Percentiles rank a stretch among this genome's conserved stretches.
Evolutionary conservation across 2,113 vertebrate genomes (phyloP).

Genomic region (Dissostichus mawsoni): DNA sequence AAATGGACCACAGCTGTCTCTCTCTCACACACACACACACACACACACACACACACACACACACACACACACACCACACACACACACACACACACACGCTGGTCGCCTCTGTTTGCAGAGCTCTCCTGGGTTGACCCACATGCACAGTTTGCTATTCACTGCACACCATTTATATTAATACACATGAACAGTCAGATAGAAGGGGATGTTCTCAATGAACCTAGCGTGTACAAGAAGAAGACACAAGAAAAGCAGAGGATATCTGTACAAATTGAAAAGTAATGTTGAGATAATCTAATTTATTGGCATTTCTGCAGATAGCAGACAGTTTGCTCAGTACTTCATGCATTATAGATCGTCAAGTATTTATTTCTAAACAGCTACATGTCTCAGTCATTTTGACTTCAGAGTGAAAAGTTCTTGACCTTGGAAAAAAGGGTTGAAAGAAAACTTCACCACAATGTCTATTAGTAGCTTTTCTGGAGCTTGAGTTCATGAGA

Average conservation of each 20-base stretch:
- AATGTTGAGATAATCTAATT: not conserved
- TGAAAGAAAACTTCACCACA: not conserved
- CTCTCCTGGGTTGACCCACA: slow-evolving; percentile 26
- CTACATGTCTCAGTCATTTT: no score
- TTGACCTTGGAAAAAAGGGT: not conserved
- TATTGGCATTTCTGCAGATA: not conserved
- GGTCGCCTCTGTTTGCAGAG: slow-evolving; percentile 40
- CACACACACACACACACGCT: slow-evolving; percentile 10
- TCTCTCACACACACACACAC: slow-evolving; percentile 7
- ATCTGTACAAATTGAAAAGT: not conserved
- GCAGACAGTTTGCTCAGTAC: not conserved
- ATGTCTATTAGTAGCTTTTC: not conserved
- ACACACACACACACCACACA: slow-evolving; percentile 5
- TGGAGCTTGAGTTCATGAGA: not conserved
- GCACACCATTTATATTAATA: slow-evolving; percentile 1
- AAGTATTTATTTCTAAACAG: not conserved
- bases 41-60: not conserved
- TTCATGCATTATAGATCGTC: not conserved
- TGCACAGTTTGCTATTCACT: no score
- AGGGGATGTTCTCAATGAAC: not conserved
- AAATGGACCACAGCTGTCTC: slow-evolving; percentile 35
- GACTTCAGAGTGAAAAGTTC: not conserved
- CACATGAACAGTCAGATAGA: not conserved
- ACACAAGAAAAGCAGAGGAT: not conserved
- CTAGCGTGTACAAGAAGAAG: not conserved